Percentiles rank a stretch among this genome's conserved stretches.
Evolutionary conservation across 2,797 vertebrate species (phyloP).

Genomic region (Florisuga fusca): DNA sequence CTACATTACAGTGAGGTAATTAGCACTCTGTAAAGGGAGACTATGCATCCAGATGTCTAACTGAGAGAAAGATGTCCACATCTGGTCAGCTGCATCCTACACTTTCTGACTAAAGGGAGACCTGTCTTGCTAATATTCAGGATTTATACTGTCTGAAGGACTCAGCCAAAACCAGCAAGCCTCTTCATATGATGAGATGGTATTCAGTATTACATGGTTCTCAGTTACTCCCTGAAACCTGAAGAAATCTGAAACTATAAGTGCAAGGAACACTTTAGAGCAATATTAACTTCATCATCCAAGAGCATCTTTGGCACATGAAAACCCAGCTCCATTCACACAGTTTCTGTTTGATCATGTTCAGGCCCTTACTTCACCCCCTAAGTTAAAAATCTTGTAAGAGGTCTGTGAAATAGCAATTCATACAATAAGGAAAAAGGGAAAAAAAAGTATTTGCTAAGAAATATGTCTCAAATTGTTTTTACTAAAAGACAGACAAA

Average conservation of each 20-base stretch:
- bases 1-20: neutral
- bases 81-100: neutral
- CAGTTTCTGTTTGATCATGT: neutral
- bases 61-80: neutral
- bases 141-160: neutral
- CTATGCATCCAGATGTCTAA: neutral
- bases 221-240: neutral
- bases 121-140: neutral
- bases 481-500: neutral
- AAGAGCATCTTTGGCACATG: accelerated
- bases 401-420: neutral
- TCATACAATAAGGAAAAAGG: neutral
- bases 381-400: neutral
- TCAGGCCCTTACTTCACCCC: neutral
- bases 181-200: neutral
- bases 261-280: neutral
- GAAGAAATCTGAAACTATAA: neutral
- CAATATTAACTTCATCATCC: accelerated
- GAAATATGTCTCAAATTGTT: neutral
- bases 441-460: neutral
- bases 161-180: neutral
- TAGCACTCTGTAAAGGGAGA: neutral
- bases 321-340: neutral
- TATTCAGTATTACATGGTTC: neutral
- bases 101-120: neutral